These are phyloP conservation scores for Drosophila monieri DNA, from an alignment of 2,888 invertebrate species.

Conservation along the genomic window DNA sequence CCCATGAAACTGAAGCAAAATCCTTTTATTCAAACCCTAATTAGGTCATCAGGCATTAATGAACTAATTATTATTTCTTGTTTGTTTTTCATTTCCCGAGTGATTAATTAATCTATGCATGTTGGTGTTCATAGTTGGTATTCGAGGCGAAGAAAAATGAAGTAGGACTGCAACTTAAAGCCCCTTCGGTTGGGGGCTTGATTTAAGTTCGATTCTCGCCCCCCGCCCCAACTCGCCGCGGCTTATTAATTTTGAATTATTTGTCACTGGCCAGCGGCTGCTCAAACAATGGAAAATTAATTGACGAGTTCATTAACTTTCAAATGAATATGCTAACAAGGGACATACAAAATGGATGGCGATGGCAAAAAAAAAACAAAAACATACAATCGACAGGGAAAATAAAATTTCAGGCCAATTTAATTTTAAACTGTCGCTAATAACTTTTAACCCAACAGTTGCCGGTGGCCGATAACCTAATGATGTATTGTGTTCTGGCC, in stretches of 20 bases:
- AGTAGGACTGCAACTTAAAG: slow-evolving; percentile 11
- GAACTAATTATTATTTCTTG: slow-evolving; percentile 2
- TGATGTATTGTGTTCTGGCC: slow-evolving; percentile 68
- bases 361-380: slow-evolving; percentile 6
- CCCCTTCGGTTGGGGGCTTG: slow-evolving; percentile 1
- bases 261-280: slow-evolving; percentile 52
- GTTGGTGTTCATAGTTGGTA: slow-evolving; percentile 17
- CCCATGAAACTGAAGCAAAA: not conserved
- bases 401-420: slow-evolving; percentile 61
- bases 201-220: slow-evolving; percentile 11
- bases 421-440: slow-evolving; percentile 80
- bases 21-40: not conserved
- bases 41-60: not conserved
- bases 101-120: not conserved
- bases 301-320: slow-evolving; percentile 78
- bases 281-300: slow-evolving; percentile 70
- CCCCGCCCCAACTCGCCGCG: not conserved
- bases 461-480: slow-evolving; percentile 70
- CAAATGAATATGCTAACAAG: slow-evolving; percentile 70
- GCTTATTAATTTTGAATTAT: slow-evolving; percentile 65
- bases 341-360: slow-evolving; percentile 18
- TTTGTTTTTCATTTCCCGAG: slow-evolving; percentile 5
- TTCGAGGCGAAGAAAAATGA: not conserved
- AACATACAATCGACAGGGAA: not conserved
- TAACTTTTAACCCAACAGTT: slow-evolving; percentile 68